These are phyloP conservation scores for Camelus bactrianus DNA, from an alignment of 2,113 vertebrate genomes.

Conservation along the genomic window DNA sequence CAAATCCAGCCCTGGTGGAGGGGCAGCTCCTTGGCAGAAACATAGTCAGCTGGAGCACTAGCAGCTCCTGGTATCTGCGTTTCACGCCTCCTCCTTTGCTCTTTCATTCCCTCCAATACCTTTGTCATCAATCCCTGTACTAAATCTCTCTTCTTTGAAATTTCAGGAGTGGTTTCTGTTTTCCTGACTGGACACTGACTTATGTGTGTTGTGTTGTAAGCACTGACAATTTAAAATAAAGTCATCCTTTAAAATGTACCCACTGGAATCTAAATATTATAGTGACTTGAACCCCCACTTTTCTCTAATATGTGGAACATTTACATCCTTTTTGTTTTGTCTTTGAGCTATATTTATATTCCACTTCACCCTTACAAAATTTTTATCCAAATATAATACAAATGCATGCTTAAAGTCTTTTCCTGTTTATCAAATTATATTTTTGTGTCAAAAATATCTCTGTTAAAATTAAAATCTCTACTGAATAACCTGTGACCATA, in stretches of 20 bases:
- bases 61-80: neutral
- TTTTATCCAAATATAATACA: conserved; percentile 6
- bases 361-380: neutral
- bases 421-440: neutral
- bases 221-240: neutral
- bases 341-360: neutral
- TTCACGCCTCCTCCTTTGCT: neutral
- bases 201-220: neutral
- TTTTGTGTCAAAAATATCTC: neutral
- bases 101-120: neutral
- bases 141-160: neutral
- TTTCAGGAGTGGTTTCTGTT: neutral
- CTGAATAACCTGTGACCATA: neutral
- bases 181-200: neutral
- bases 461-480: neutral
- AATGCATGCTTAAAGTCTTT: neutral
- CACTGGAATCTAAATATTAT: neutral
- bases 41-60: neutral
- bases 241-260: neutral
- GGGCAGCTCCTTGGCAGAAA: neutral
- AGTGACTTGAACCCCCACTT: neutral
- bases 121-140: neutral
- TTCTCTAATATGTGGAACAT: neutral
- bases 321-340: neutral
- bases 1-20: neutral